Evolutionary conservation across 2,797 vertebrate species (phyloP).

Genomic region (Malurus splendens): DNA sequence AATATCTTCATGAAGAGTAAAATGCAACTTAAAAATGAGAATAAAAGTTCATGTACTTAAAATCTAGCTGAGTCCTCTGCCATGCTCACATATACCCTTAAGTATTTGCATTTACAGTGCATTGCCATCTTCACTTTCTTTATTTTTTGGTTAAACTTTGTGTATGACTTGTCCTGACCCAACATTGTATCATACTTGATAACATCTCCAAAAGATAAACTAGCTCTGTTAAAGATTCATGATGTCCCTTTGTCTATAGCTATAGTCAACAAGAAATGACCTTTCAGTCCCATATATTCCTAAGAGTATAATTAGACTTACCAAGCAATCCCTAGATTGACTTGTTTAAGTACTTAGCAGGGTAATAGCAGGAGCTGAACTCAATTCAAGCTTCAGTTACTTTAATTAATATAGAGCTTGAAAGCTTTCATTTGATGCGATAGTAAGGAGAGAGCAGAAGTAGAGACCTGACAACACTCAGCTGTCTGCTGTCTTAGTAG

Average conservation of each 20-base stretch:
- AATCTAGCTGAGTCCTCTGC: not conserved
- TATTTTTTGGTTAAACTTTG: not conserved
- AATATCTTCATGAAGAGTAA: not conserved
- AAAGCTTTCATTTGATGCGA: conserved; percentile 4
- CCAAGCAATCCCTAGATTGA: not conserved
- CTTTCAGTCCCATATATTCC: not conserved
- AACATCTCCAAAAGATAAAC: not conserved
- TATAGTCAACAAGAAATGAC: not conserved
- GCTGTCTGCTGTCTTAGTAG: not conserved
- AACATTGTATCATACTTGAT: not conserved
- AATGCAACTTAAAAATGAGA: not conserved
- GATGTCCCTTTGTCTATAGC: not conserved
- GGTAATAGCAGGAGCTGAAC: not conserved
- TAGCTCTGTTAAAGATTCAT: not conserved
- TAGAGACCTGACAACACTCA: not conserved
- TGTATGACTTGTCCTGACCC: not conserved
- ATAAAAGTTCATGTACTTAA: not conserved
- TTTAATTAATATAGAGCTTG: conserved; percentile 12
- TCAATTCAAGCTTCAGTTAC: conserved; percentile 13
- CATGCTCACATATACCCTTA: not conserved
- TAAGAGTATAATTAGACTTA: not conserved
- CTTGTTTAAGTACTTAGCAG: conserved; percentile 5
- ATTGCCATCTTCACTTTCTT: not conserved
- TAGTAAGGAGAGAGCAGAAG: not conserved
- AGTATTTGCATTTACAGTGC: not conserved